Conservation (phyloP, 2,888 invertebrate genomes). For the Crepidodera aurea region DNA sequence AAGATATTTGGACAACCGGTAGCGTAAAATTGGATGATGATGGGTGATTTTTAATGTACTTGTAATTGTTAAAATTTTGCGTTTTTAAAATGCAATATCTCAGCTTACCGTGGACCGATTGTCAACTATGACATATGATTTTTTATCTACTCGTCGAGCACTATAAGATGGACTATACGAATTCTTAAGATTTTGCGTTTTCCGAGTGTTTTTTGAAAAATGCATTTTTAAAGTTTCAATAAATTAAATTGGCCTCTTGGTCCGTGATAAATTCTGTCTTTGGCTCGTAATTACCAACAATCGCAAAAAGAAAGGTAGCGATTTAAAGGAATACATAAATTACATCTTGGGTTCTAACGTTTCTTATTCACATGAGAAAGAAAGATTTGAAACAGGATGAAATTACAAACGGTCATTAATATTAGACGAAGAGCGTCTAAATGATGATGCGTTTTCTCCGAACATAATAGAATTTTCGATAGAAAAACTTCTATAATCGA, state of each 20-base stretch:
- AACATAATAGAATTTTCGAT: neutral
- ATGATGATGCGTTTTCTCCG: neutral
- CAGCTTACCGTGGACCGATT: too few relatives aligned
- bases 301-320: conserved; percentile 2
- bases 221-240: too few relatives aligned
- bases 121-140: too few relatives aligned
- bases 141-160: too few relatives aligned
- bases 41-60: too few relatives aligned
- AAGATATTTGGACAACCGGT: too few relatives aligned
- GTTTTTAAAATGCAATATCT: too few relatives aligned
- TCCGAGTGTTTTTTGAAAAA: too few relatives aligned
- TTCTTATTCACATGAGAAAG: conserved; percentile 4
- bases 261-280: neutral
- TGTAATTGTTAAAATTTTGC: too few relatives aligned
- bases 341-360: neutral
- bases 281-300: conserved; percentile 2
- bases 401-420: neutral
- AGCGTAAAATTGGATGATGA: too few relatives aligned
- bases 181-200: too few relatives aligned
- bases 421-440: neutral
- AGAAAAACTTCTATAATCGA: neutral
- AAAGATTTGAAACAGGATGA: neutral
- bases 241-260: neutral
- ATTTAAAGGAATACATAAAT: conserved; percentile 18
- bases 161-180: too few relatives aligned